A percentile compares a stretch with the other conserved stretches of the same genome.
phyloP scores from a whole-genome alignment of 1,140 invertebrate species.

The Drosophila kepulauana region DNA sequence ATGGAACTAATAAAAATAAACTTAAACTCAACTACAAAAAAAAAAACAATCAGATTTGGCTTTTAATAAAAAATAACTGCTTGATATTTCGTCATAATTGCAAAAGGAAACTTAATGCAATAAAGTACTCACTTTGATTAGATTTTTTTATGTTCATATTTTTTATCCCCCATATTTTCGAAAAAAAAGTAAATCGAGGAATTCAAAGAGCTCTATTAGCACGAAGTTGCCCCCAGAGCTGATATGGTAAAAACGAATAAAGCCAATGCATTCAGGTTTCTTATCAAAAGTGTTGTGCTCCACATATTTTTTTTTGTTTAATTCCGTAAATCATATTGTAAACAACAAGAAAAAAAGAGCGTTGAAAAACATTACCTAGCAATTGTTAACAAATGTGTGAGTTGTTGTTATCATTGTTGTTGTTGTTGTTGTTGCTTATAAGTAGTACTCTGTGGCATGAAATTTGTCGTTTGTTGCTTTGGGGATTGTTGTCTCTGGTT shows the following conservation, averaged over 20 bases:
- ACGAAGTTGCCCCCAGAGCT: not conserved
- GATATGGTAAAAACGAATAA: conserved; percentile 4
- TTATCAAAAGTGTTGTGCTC: conserved; percentile 16
- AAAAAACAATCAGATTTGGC: no score
- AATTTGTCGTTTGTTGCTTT: conserved; percentile 23
- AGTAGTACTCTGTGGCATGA: conserved; percentile 10
- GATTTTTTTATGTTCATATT: no score
- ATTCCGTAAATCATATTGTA: conserved; percentile 9
- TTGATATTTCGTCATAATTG: no score
- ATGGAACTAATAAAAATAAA: no score
- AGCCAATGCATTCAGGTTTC: conserved; percentile 7
- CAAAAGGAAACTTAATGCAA: no score
- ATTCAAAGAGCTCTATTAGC: no score
- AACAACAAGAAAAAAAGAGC: not conserved
- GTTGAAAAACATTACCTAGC: not conserved
- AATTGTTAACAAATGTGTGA: conserved; percentile 11
- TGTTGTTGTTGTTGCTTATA: conserved; percentile 14
- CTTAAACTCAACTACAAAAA: no score
- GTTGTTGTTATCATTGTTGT: not conserved
- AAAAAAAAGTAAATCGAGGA: no score
- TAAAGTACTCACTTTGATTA: no score
- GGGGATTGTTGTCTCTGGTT: conserved; percentile 33
- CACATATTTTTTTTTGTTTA: not conserved
- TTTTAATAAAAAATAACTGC: no score
- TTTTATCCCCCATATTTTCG: no score